Conservation (phyloP, 1,140 invertebrate genomes). For the Cyclina sinensis region DNA sequence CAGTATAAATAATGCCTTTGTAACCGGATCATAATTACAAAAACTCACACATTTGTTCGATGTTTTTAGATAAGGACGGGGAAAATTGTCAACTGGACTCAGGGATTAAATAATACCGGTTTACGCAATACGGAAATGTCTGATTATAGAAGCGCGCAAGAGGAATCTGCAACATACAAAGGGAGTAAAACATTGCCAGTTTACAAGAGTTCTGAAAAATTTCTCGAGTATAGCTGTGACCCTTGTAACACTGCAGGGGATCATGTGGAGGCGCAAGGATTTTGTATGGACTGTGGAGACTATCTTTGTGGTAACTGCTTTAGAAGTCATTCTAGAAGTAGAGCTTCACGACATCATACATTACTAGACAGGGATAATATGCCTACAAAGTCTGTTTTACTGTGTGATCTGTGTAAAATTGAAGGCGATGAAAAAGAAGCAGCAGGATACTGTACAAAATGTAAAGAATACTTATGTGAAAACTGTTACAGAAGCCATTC, state of each 20-base stretch:
- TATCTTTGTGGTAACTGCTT: conserved; percentile 1
- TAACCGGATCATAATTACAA: too few relatives aligned
- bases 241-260: neutral
- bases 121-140: too few relatives aligned
- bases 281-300: neutral
- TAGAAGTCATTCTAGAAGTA: neutral
- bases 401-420: neutral
- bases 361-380: neutral
- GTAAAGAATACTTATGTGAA: neutral
- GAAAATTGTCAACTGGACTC: too few relatives aligned
- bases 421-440: neutral
- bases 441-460: neutral
- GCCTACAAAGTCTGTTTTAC: neutral
- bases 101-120: too few relatives aligned
- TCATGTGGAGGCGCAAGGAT: neutral
- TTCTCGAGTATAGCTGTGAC: neutral
- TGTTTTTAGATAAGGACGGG: too few relatives aligned
- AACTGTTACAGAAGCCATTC: neutral
- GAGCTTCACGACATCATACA: neutral
- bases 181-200: neutral
- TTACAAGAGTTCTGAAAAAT: neutral
- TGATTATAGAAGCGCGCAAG: too few relatives aligned
- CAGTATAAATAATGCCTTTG: too few relatives aligned
- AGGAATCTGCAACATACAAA: neutral
- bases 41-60: too few relatives aligned